Conservation (phyloP, 92 coral and sea anemone genomes). For the Diadumene lineata region DNA sequence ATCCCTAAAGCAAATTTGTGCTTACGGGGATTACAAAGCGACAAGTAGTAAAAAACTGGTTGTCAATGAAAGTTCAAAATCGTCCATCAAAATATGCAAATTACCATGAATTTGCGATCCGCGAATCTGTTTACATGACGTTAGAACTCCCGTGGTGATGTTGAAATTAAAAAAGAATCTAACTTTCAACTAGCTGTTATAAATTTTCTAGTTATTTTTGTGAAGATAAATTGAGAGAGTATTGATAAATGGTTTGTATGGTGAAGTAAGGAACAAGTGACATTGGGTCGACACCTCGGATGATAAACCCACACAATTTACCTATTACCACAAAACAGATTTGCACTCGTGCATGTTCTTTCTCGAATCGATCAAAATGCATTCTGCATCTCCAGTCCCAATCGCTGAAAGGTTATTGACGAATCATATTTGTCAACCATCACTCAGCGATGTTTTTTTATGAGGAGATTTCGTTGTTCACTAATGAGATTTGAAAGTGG, state of each 20-base stretch:
- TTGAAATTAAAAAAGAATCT: not conserved
- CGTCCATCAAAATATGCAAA: not conserved
- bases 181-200: not conserved
- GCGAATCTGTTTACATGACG: not conserved
- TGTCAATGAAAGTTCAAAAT: not conserved
- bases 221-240: not conserved
- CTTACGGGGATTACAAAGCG: not conserved
- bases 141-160: not conserved
- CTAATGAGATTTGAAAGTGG: conserved; percentile 2
- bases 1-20: not conserved
- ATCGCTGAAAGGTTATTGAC: too few relatives aligned
- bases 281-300: not conserved
- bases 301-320: conserved; percentile 6
- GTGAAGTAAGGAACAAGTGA: not conserved
- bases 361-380: too few relatives aligned
- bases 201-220: not conserved
- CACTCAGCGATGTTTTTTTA: too few relatives aligned
- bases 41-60: not conserved
- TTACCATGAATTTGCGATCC: not conserved
- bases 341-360: too few relatives aligned
- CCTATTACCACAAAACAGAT: conserved; percentile 4
- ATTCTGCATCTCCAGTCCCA: too few relatives aligned
- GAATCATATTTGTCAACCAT: too few relatives aligned
- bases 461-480: not conserved
- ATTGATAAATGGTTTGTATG: not conserved